Percentiles rank a stretch among this genome's conserved stretches.
These are phyloP conservation scores for Aurelia sp. DNA, from an alignment of 30 jellyfish, hydroid and myxozoan species.

Conservation along the genomic window DNA sequence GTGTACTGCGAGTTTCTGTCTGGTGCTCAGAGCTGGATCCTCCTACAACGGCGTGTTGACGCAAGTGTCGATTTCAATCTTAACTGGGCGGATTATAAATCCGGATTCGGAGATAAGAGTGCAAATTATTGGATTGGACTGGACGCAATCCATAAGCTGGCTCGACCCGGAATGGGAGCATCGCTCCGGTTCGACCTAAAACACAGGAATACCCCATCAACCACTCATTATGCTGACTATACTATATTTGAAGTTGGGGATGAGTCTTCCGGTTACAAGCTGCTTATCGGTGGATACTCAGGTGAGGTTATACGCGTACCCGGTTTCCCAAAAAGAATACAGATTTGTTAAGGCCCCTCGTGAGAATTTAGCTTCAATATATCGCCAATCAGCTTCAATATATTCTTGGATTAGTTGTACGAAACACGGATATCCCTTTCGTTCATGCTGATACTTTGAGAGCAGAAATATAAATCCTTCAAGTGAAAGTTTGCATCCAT, in stretches of 20 bases:
- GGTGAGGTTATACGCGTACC: conserved; percentile 24
- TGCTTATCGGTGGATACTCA: conserved; percentile 36
- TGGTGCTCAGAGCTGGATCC: conserved; percentile 48
- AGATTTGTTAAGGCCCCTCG: no score
- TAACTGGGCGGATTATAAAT: conserved; percentile 29
- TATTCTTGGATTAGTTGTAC: no score
- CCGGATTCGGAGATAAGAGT: conserved; percentile 14
- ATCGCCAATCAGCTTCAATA: no score
- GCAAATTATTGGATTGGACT: conserved; percentile 46
- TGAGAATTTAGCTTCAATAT: no score
- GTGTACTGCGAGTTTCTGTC: conserved; percentile 49
- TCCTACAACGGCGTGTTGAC: conserved; percentile 36
- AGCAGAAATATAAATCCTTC: no score
- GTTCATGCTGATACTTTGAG: no score
- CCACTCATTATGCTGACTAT: conserved; percentile 35
- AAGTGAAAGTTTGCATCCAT: no score
- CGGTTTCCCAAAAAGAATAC: no score
- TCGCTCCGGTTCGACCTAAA: conserved; percentile 23
- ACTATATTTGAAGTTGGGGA: conserved; percentile 46
- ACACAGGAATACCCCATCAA: conserved; percentile 30
- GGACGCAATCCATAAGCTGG: conserved; percentile 19
- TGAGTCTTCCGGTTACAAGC: conserved; percentile 40
- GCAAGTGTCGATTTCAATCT: conserved; percentile 16
- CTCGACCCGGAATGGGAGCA: conserved; percentile 26
- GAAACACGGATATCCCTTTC: no score